These are phyloP conservation scores for Drosophila prostipennis DNA, from an alignment of 2,888 invertebrate species.

Conservation along the genomic window DNA sequence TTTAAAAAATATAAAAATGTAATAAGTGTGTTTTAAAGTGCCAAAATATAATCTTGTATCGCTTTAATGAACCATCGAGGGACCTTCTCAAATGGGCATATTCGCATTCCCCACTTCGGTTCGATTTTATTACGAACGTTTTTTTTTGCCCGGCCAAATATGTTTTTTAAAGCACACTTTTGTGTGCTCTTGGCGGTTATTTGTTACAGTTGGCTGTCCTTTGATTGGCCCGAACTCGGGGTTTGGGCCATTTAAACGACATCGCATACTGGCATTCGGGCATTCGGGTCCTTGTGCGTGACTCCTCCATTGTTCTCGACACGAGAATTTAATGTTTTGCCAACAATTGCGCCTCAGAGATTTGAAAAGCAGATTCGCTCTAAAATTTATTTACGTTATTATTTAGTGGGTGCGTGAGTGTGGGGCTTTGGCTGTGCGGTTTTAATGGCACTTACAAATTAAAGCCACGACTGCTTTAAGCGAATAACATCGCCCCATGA, in stretches of 20 bases:
- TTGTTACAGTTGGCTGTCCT: conserved; percentile 50
- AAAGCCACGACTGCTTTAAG: conserved; percentile 21
- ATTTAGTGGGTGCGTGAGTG: conserved; percentile 51
- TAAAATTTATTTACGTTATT: conserved; percentile 73
- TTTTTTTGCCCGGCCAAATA: conserved; percentile 15
- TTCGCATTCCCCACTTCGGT: conserved; percentile 8
- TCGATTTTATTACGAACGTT: conserved; percentile 25
- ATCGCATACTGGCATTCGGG: neutral
- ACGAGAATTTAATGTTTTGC: conserved; percentile 66
- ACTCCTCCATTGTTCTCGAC: conserved; percentile 16
- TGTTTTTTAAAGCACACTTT: conserved; percentile 33
- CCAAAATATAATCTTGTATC: neutral
- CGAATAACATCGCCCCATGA: conserved; percentile 47
- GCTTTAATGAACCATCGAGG: neutral
- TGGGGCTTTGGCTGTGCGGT: neutral
- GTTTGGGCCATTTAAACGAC: conserved; percentile 43
- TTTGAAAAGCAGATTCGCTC: conserved; percentile 54
- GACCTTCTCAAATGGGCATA: conserved; percentile 12
- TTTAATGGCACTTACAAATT: conserved; percentile 12
- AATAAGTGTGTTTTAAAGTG: neutral
- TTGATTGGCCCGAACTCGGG: conserved; percentile 53
- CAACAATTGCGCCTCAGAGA: conserved; percentile 74
- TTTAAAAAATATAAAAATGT: neutral
- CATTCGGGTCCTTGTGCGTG: conserved; percentile 9
- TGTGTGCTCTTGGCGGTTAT: conserved; percentile 34